Percentiles rank a stretch among this genome's conserved stretches.
phyloP scores from a whole-genome alignment of 1,140 invertebrate species.

The Araneus ventricosus region DNA sequence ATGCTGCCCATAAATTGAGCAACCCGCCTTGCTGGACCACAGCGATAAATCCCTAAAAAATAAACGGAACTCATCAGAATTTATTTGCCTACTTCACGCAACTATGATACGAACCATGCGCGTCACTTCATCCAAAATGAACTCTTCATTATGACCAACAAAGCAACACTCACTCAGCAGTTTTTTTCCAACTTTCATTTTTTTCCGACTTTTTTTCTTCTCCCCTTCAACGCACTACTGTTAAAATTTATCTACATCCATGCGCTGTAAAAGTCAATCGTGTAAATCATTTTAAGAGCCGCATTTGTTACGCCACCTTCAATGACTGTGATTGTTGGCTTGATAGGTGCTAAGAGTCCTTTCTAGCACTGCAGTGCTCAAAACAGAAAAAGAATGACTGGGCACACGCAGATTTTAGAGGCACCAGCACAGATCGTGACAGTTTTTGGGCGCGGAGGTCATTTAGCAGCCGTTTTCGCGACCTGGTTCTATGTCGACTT shows the following conservation, averaged over 20 bases:
- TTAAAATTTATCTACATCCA: neutral
- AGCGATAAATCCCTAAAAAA: conserved; percentile 12
- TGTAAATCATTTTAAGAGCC: conserved; percentile 64
- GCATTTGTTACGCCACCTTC: conserved; percentile 59
- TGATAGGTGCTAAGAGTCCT: conserved; percentile 54
- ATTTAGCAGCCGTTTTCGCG: conserved; percentile 9
- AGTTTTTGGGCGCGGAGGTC: neutral
- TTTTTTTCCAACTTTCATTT: neutral
- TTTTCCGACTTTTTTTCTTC: neutral
- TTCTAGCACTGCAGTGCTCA: neutral
- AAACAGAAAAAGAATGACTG: neutral
- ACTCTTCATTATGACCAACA: conserved; percentile 10
- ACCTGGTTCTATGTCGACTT: conserved; percentile 4
- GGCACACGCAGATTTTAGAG: neutral
- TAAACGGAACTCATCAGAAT: conserved; percentile 19
- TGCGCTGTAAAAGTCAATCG: neutral
- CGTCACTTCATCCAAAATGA: conserved; percentile 18
- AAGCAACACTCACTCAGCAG: neutral
- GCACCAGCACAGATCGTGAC: conserved; percentile 13
- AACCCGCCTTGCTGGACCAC: neutral
- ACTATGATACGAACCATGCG: conserved; percentile 45
- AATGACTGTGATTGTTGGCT: conserved; percentile 49
- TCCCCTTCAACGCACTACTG: neutral
- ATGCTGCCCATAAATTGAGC: neutral
- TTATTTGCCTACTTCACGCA: conserved; percentile 10